Conservation (phyloP, 2,888 invertebrate genomes). For the Timema cristinae region DNA sequence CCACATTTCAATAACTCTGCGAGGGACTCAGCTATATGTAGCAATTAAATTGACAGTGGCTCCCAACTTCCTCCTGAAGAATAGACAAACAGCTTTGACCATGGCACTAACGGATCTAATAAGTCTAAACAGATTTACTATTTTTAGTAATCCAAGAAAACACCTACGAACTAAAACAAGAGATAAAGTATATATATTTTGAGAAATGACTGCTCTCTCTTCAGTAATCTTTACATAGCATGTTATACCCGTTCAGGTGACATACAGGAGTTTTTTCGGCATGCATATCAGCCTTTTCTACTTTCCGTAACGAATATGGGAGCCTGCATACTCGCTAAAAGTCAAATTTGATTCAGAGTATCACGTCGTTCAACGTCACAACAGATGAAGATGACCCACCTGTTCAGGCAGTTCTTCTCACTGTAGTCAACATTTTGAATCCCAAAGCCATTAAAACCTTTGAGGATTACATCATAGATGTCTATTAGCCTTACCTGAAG, state of each 20-base stretch:
- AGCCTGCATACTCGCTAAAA: background rate
- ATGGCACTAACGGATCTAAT: background rate
- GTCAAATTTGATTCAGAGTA: background rate
- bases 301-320: background rate
- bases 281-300: background rate
- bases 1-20: background rate
- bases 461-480: constrained; percentile 4
- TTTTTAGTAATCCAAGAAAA: background rate
- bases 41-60: background rate
- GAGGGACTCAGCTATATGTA: background rate
- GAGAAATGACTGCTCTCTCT: background rate
- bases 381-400: background rate
- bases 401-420: background rate
- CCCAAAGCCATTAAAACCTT: background rate
- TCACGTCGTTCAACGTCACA: background rate
- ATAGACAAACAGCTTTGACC: background rate
- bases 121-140: background rate
- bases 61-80: background rate
- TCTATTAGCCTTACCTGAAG: background rate
- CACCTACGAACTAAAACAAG: background rate
- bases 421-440: constrained; percentile 8
- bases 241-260: background rate
- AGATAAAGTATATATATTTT: background rate
- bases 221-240: background rate
- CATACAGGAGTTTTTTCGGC: background rate